Evolutionary conservation across 2,113 vertebrate genomes (phyloP).

Genomic region (Thermophis baileyi): DNA sequence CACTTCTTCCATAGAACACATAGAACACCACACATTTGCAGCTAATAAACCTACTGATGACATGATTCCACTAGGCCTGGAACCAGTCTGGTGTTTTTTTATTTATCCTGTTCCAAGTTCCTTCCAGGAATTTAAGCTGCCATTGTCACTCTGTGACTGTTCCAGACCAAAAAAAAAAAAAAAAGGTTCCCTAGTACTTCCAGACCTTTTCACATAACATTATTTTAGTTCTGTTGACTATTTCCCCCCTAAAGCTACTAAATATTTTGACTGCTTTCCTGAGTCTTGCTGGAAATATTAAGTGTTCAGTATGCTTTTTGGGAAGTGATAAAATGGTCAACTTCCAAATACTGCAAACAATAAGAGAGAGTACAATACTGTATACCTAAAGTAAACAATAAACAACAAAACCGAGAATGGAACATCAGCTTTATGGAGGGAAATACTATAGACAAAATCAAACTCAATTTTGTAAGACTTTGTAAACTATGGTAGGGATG

Average conservation of each 20-base stretch:
- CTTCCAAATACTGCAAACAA: not conserved
- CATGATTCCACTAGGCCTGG: slow-evolving; percentile 53
- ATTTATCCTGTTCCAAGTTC: not conserved
- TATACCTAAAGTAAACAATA: not conserved
- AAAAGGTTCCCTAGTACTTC: not conserved
- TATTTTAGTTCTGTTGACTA: slow-evolving; percentile 9
- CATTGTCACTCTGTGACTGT: not conserved
- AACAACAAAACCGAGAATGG: not conserved
- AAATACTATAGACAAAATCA: not conserved
- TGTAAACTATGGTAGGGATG: not conserved
- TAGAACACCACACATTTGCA: slow-evolving; percentile 58
- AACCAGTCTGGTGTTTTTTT: slow-evolving; percentile 29
- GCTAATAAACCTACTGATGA: slow-evolving; percentile 69
- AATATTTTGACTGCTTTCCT: not conserved
- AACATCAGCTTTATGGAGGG: not conserved
- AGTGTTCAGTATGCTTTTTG: slow-evolving; percentile 12
- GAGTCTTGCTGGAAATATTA: not conserved
- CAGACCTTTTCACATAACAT: not conserved
- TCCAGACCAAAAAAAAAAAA: not conserved
- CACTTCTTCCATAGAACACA: slow-evolving; percentile 70
- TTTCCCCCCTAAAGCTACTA: slow-evolving; percentile 21
- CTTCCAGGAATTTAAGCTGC: not conserved
- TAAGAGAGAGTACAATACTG: not conserved
- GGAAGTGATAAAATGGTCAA: not conserved
- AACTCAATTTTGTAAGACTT: not conserved